Percentiles rank a stretch among this genome's conserved stretches.
These are phyloP conservation scores for Chromoteleia sp. DNA, from an alignment of 2,888 invertebrate genomes.

Conservation along the genomic window DNA sequence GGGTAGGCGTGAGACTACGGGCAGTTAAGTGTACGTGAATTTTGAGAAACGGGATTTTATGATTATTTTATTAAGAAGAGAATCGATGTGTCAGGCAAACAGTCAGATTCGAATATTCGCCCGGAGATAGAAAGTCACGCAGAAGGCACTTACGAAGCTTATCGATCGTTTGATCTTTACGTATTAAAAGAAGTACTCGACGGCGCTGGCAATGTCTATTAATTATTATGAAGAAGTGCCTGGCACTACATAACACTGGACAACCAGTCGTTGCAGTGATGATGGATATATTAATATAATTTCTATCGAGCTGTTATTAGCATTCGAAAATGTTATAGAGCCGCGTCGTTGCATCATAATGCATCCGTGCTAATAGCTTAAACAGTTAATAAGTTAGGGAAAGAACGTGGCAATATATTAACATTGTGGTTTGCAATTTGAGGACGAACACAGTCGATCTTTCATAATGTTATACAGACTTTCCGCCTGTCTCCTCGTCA, in stretches of 20 bases:
- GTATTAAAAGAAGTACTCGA: constrained; percentile 70
- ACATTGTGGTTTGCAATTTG: constrained; percentile 54
- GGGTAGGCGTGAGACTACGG: neutral
- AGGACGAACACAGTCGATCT: constrained; percentile 36
- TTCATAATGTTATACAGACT: constrained; percentile 21
- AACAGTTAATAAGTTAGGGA: constrained; percentile 59
- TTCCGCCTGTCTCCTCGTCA: constrained; percentile 19
- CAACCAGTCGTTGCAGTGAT: constrained; percentile 70
- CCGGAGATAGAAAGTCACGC: constrained; percentile 65
- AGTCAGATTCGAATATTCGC: constrained; percentile 39
- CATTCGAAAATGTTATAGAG: constrained; percentile 75
- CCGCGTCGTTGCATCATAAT: constrained; percentile 67
- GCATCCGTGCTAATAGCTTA: constrained; percentile 62
- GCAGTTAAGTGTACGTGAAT: constrained; percentile 4
- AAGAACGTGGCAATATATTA: constrained; percentile 43
- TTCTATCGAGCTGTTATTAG: constrained; percentile 72
- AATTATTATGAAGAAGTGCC: constrained; percentile 79
- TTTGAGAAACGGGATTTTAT: constrained; percentile 26
- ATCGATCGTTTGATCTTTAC: constrained; percentile 76
- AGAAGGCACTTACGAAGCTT: constrained; percentile 46
- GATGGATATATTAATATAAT: constrained; percentile 75
- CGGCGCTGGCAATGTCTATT: constrained; percentile 73
- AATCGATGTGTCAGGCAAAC: constrained; percentile 15
- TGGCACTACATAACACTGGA: constrained; percentile 70
- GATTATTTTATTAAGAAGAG: constrained; percentile 8